Conservation (phyloP, 2,797 vertebrate species). For the Tolypeutes matacus region DNA sequence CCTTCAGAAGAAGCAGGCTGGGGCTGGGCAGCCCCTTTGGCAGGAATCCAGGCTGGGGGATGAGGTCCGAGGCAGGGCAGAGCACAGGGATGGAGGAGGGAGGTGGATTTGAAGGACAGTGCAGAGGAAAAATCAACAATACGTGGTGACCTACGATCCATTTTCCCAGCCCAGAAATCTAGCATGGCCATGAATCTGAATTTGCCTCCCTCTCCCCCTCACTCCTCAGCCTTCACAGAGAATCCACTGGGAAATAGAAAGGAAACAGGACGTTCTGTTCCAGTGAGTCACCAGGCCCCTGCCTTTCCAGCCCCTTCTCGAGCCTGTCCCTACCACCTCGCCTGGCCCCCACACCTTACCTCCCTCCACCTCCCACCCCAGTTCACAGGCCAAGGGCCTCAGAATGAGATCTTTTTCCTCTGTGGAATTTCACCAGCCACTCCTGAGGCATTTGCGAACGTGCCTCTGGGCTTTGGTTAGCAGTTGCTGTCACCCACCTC, state of each 20-base stretch:
- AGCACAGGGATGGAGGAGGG: neutral
- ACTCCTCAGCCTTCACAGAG: neutral
- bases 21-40: neutral
- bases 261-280: conserved; percentile 75
- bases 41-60: neutral
- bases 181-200: neutral
- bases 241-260: conserved; percentile 61
- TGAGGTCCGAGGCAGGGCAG: neutral
- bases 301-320: conserved; percentile 5
- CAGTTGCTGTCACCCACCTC: neutral
- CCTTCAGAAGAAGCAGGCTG: neutral
- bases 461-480: neutral
- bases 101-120: neutral
- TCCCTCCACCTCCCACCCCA: neutral
- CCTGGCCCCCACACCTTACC: neutral
- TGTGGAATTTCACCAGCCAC: neutral
- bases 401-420: neutral
- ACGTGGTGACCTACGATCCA: neutral
- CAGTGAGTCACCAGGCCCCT: conserved; percentile 73
- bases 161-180: conserved; percentile 5
- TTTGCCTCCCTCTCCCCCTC: neutral
- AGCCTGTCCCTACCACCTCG: neutral
- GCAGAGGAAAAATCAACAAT: neutral
- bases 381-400: neutral
- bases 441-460: neutral